Base-by-base conservation (phyloP, 1,140 invertebrate genomes). In the Megalopta genalis region DNA sequence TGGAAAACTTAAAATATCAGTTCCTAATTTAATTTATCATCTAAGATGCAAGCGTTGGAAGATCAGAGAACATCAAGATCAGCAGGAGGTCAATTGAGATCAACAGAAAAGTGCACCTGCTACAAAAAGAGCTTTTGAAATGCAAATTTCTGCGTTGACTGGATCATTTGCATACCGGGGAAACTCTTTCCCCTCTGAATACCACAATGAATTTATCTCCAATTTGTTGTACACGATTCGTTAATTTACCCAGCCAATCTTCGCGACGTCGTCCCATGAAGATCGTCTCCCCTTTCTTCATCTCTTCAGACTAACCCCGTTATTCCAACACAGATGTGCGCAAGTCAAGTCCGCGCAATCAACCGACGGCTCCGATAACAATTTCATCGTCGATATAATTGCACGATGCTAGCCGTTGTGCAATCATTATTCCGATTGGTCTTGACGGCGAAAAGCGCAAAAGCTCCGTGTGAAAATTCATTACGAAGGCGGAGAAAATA, bases 201-300 rank as follows among this genome's bases (percentile, higher is more conserved):
- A 12, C 12, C 10, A 46, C 42, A 12, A 46, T 46, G 14, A 46
- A 69, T 49, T 37, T 16, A 16, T n/a, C 54, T 49, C 49, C n/a
- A 23, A 25, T 54, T 42, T 6, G 21, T 18, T 18, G 37, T 1
- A 27, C 23, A 14, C 23, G 57, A 87, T 87, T 87, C 87, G 87
- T 88, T 88, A 86, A 88, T 84, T 84, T 86, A 86, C 87, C 82
- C 87, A 37, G 25, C 23, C 81, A 70, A 87, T 87, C 70, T 72
- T 81, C 84, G 64, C 75, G 81, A 66, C 65, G 32, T 69, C 16
- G 16, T 52, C 49, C 49, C 49, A 18, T 52, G 49, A 52, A 21
- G 79, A 67, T 63, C 46, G 59, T 75, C 46, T 69, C 54, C 25
- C 16, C 25, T 59, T n/a, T 39, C 46, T 65, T 42, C 21, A 21